A percentile compares a stretch with the other conserved stretches of the same genome.
These are phyloP conservation scores for Clanis bilineata DNA, from an alignment of 2,888 invertebrate genomes.

Conservation along the genomic window DNA sequence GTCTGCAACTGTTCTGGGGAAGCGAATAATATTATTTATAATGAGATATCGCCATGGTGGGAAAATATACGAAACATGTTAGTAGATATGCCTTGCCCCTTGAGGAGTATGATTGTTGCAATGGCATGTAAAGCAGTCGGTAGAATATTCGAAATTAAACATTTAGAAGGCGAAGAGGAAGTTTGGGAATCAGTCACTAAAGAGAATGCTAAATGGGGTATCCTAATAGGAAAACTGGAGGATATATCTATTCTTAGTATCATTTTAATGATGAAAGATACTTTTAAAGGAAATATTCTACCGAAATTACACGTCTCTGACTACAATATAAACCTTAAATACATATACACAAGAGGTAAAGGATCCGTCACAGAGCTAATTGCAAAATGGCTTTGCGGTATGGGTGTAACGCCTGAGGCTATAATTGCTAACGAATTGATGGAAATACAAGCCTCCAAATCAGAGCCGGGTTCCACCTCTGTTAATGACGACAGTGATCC, in stretches of 20 bases:
- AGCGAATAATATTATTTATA: conserved; percentile 84
- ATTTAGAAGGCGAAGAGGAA: conserved; percentile 80
- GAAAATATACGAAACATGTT: conserved; percentile 87
- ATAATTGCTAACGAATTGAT: conserved; percentile 80
- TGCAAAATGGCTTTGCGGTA: conserved; percentile 91
- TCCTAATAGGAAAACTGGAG: conserved; percentile 93
- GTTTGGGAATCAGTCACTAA: conserved; percentile 92
- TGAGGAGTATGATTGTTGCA: conserved; percentile 91
- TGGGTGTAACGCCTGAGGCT: conserved; percentile 86
- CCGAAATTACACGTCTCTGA: conserved; percentile 81
- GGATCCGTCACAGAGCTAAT: conserved; percentile 95
- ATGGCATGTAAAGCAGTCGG: conserved; percentile 91
- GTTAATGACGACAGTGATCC: conserved; percentile 49
- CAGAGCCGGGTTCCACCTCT: conserved; percentile 33
- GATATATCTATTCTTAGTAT: conserved; percentile 91
- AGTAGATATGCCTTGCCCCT: conserved; percentile 87
- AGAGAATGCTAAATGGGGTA: conserved; percentile 93
- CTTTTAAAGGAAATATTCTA: conserved; percentile 60
- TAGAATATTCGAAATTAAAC: conserved; percentile 64
- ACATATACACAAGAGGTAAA: conserved; percentile 84
- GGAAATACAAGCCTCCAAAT: conserved; percentile 41
- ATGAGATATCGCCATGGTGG: conserved; percentile 92
- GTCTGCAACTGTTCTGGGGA: conserved; percentile 85
- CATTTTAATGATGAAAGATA: conserved; percentile 81
- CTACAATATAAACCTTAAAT: conserved; percentile 85